Evolutionary conservation across 1,140 invertebrate genomes (phyloP).

Genomic region (Pseudomyrmex dendroicus): DNA sequence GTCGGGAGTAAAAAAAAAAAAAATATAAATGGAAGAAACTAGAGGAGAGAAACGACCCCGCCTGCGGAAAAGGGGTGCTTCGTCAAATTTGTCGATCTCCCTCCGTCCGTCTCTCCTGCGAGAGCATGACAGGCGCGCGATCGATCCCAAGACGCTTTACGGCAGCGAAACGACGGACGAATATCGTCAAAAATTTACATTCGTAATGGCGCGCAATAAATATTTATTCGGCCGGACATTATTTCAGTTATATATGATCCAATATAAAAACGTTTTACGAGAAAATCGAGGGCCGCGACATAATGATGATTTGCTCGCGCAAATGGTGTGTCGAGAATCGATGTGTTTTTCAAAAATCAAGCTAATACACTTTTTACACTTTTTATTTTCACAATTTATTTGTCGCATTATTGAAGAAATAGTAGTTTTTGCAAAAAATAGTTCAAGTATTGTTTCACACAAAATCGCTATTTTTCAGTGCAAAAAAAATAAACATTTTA

Average conservation of each 20-base stretch:
- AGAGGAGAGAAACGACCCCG: conserved; percentile 66
- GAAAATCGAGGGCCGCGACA: neutral
- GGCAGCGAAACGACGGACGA: conserved; percentile 44
- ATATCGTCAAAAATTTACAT: conserved; percentile 56
- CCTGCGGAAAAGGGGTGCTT: conserved; percentile 66
- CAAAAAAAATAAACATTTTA: neutral
- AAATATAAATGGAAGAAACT: conserved; percentile 71
- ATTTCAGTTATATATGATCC: conserved; percentile 59
- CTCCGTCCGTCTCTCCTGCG: conserved; percentile 55
- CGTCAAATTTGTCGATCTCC: conserved; percentile 71
- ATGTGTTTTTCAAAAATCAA: conserved; percentile 38
- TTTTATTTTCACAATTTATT: conserved; percentile 39
- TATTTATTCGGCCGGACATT: conserved; percentile 59
- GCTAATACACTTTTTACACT: neutral
- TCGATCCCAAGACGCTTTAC: conserved; percentile 59
- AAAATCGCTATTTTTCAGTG: no score
- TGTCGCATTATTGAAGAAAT: neutral
- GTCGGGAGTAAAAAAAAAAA: conserved; percentile 60
- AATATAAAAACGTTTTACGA: conserved; percentile 44
- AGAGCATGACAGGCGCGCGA: conserved; percentile 57
- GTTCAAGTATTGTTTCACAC: neutral
- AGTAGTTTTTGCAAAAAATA: neutral
- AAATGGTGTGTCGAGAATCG: conserved; percentile 10
- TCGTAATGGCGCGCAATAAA: conserved; percentile 57
- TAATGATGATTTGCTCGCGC: conserved; percentile 49